A percentile compares a stretch with the other conserved stretches of the same genome.
These are phyloP conservation scores for Sciurus niger DNA, from an alignment of 2,113 vertebrate species.

Conservation along the genomic window DNA sequence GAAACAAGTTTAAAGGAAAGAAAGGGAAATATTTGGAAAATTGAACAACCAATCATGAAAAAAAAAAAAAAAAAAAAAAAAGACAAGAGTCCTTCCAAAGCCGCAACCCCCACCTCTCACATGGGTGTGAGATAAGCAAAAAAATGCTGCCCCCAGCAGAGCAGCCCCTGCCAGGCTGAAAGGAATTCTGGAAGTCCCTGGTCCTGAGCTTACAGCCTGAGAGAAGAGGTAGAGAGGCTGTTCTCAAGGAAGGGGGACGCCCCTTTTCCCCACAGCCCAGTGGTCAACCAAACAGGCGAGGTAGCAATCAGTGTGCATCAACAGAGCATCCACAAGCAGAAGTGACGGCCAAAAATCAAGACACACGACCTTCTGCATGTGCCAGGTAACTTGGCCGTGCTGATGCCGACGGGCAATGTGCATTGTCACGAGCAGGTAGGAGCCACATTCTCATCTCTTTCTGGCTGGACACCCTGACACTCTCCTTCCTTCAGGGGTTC, in stretches of 20 bases:
- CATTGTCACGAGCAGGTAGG: not conserved
- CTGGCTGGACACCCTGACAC: not conserved
- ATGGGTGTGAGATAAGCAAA: not conserved
- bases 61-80: not conserved
- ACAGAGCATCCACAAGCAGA: not conserved
- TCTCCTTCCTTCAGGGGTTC: not conserved
- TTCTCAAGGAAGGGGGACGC: fast-evolving
- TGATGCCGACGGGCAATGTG: fast-evolving
- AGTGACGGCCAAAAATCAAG: constrained; percentile 45
- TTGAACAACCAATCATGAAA: not conserved
- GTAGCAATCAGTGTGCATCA: not conserved
- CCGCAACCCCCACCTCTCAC: not conserved
- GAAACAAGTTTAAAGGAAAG: not conserved
- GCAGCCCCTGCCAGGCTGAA: not conserved
- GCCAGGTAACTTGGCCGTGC: not conserved
- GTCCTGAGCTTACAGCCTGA: not conserved
- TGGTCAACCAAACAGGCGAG: not conserved
- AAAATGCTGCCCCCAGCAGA: not conserved
- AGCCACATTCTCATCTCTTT: not conserved
- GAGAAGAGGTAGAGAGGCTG: not conserved
- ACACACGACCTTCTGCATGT: not conserved
- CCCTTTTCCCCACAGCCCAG: not conserved
- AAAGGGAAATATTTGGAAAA: not conserved
- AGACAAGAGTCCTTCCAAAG: not conserved
- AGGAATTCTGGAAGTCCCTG: not conserved